Evolutionary conservation across 2,888 invertebrate species (phyloP).

Genomic region (Tholera decimalis): DNA sequence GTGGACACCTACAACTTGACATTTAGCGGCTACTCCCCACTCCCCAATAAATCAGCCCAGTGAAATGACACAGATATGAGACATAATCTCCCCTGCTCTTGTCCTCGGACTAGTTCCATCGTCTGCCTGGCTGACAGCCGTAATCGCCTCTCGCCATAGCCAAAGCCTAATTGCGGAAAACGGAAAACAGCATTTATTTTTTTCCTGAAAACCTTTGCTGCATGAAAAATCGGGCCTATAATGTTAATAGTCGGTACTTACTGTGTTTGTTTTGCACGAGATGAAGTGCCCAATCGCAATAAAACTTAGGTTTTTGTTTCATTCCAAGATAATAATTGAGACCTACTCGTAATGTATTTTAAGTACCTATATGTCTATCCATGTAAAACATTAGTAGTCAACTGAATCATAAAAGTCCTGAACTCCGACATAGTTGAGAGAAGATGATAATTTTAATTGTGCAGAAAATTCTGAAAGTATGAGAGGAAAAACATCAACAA

Average conservation of each 20-base stretch:
- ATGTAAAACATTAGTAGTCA: too few species aligned
- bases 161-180: constrained; percentile 37
- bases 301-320: too few species aligned
- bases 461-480: too few species aligned
- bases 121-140: constrained; percentile 30
- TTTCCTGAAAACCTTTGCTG: background rate
- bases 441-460: too few species aligned
- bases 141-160: constrained; percentile 36
- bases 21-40: constrained; percentile 18
- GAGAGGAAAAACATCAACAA: too few species aligned
- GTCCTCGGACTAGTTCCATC: constrained; percentile 48
- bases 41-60: constrained; percentile 33
- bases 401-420: too few species aligned
- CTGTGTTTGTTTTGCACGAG: background rate
- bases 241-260: too few species aligned
- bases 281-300: too few species aligned
- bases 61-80: constrained; percentile 39
- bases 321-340: too few species aligned
- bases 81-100: constrained; percentile 31
- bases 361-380: too few species aligned
- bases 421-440: too few species aligned
- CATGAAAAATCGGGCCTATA: background rate
- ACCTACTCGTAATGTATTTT: too few species aligned
- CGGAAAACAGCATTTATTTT: constrained; percentile 14
- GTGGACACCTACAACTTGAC: background rate